Evolutionary conservation across 2,888 invertebrate genomes (phyloP).

Genomic region (Philereme transversata): DNA sequence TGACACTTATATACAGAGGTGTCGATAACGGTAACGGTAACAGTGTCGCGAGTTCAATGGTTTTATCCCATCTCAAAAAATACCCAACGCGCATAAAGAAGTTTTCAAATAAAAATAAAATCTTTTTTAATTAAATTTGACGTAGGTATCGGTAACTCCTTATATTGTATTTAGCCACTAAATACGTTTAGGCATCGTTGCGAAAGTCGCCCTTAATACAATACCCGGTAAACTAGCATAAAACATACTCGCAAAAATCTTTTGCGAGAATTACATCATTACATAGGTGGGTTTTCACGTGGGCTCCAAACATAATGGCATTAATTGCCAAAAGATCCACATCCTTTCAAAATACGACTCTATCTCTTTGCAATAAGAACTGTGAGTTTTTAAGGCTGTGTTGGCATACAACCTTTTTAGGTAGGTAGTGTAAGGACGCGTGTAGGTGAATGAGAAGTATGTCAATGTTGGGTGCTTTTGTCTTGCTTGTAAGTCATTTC

Average conservation of each 20-base stretch:
- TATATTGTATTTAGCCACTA: too few species aligned
- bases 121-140: too few species aligned
- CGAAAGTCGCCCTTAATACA: too few species aligned
- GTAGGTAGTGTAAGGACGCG: conserved; percentile 29
- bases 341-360: conserved; percentile 4
- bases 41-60: too few species aligned
- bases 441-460: conserved; percentile 30
- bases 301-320: conserved; percentile 13
- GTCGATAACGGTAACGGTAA: too few species aligned
- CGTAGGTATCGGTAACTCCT: too few species aligned
- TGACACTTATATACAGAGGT: too few species aligned
- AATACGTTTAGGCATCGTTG: too few species aligned
- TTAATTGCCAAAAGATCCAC: neutral
- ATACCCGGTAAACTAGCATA: neutral
- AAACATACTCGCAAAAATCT: neutral
- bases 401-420: conserved; percentile 21
- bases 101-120: too few species aligned
- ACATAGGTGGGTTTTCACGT: conserved; percentile 19
- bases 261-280: conserved; percentile 14
- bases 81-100: too few species aligned
- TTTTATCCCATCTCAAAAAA: too few species aligned
- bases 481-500: neutral
- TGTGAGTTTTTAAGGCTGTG: neutral
- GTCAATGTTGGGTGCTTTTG: conserved; percentile 29
- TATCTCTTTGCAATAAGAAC: conserved; percentile 11